Evolutionary conservation across 2,797 vertebrate genomes (phyloP).

Genomic region (Acrossocheilus fasciatus): DNA sequence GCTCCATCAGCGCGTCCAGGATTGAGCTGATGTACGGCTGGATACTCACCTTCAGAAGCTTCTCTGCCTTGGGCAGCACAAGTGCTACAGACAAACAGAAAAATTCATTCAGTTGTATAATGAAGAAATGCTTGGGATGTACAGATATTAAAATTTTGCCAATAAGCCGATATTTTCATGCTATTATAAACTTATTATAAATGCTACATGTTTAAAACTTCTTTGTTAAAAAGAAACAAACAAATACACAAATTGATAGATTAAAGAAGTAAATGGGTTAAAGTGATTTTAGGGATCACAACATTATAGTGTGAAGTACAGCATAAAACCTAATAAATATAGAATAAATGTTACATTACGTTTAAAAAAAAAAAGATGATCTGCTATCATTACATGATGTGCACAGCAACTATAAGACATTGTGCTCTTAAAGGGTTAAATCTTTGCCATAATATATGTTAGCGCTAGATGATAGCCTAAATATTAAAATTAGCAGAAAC

Average conservation of each 20-base stretch:
- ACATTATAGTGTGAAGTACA: background rate
- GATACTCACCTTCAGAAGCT: constrained; percentile 91
- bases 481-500: too few species aligned
- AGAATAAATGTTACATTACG: background rate
- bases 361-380: background rate
- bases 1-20: constrained; percentile 93
- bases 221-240: background rate
- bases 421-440: background rate
- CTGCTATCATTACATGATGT: background rate
- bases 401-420: background rate
- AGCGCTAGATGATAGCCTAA: too few species aligned
- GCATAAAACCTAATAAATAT: background rate
- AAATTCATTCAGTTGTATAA: background rate
- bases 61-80: constrained; percentile 90
- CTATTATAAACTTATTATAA: background rate
- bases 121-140: background rate
- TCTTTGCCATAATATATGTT: background rate
- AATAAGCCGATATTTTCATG: background rate
- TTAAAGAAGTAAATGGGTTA: background rate
- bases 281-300: background rate
- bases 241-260: background rate
- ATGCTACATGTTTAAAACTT: background rate
- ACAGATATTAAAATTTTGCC: background rate
- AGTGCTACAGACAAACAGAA: constrained; percentile 72
- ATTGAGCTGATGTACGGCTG: constrained; percentile 94